These are phyloP conservation scores for Furnarius figulus DNA, from an alignment of 2,113 vertebrate species.

Conservation along the genomic window DNA sequence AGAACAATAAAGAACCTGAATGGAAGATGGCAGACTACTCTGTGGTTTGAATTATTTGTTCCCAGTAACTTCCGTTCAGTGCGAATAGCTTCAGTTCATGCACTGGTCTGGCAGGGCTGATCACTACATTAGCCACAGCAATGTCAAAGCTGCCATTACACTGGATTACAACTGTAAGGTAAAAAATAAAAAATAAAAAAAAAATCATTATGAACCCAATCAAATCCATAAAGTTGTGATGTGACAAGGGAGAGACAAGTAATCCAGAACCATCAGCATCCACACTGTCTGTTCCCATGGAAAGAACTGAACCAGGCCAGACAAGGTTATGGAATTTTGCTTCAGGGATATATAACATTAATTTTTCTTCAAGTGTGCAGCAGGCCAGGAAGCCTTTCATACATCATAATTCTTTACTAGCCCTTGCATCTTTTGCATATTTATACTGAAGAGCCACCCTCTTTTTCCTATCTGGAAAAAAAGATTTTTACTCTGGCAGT, in stretches of 20 bases:
- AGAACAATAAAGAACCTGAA: neutral
- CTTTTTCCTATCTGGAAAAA: neutral
- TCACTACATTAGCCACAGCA: neutral
- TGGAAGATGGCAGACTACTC: neutral
- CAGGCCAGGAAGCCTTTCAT: neutral
- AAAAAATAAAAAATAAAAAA: neutral
- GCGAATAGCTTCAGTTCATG: neutral
- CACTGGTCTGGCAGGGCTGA: neutral
- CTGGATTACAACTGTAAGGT: neutral
- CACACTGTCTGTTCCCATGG: accelerated
- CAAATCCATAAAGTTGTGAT: neutral
- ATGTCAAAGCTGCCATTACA: neutral
- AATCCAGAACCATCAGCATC: neutral
- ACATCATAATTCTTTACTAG: neutral
- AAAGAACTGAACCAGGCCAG: neutral
- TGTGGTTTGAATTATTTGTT: neutral
- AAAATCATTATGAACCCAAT: neutral
- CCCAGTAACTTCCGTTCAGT: neutral
- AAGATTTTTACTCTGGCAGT: neutral
- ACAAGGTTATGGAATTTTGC: neutral
- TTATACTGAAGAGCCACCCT: neutral
- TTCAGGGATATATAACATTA: neutral
- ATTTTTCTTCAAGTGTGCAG: neutral
- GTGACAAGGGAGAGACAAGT: neutral
- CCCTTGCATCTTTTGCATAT: neutral